These are phyloP conservation scores for Phengaris arion DNA, from an alignment of 2,888 invertebrate genomes.

Conservation along the genomic window DNA sequence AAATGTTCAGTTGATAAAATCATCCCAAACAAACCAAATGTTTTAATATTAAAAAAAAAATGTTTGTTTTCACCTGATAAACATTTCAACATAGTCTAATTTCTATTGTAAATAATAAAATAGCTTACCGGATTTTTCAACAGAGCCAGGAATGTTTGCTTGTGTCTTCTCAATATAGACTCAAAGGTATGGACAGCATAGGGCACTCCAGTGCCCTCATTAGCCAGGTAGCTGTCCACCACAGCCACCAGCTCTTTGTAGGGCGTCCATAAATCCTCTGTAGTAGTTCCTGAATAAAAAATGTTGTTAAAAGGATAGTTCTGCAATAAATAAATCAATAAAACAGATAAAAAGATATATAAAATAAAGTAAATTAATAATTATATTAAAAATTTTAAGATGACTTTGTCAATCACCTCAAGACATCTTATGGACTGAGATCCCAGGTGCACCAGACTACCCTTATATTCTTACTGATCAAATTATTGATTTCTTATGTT, in stretches of 20 bases:
- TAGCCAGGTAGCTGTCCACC: constrained; percentile 83
- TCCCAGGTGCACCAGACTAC: too few relatives aligned
- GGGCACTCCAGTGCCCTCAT: constrained; percentile 77
- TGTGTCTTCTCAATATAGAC: constrained; percentile 86
- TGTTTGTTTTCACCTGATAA: too few relatives aligned
- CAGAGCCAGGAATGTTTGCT: constrained; percentile 91
- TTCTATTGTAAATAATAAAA: background rate
- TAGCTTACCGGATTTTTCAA: constrained; percentile 90
- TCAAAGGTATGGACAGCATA: constrained; percentile 85
- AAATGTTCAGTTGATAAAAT: background rate
- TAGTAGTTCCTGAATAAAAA: constrained; percentile 55
- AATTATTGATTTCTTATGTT: too few relatives aligned
- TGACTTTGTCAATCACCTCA: too few relatives aligned
- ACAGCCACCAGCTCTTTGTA: constrained; percentile 87
- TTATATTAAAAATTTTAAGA: too few relatives aligned
- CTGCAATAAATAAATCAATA: too few relatives aligned
- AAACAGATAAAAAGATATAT: too few relatives aligned
- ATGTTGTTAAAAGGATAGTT: background rate
- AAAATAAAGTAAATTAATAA: too few relatives aligned
- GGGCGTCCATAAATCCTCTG: constrained; percentile 91
- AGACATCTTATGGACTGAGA: too few relatives aligned
- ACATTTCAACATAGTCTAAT: background rate
- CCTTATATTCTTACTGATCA: too few relatives aligned
- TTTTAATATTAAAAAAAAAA: too few relatives aligned
- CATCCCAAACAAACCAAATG: background rate